phyloP scores from a whole-genome alignment of 2,113 vertebrate genomes.

The Callipepla californica region DNA sequence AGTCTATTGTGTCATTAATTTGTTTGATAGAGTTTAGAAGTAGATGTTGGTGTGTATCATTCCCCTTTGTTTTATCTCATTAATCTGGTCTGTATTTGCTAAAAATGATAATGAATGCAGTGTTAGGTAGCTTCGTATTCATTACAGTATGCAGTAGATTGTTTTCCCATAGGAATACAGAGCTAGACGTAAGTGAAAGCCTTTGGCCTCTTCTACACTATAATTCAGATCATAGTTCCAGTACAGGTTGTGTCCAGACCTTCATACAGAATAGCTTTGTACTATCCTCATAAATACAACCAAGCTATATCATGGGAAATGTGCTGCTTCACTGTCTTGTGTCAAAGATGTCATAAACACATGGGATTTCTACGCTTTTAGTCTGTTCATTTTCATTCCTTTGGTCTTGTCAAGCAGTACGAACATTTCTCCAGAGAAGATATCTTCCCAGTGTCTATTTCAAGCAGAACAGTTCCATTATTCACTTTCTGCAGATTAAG shows the following conservation, averaged over 20 bases:
- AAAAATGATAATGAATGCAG: no score
- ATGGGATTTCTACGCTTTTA: neutral
- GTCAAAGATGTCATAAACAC: neutral
- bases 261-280: neutral
- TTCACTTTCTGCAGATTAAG: slow-evolving; percentile 10
- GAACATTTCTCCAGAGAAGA: slow-evolving; percentile 6
- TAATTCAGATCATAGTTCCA: neutral
- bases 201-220: neutral
- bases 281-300: neutral
- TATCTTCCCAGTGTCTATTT: neutral
- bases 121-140: neutral
- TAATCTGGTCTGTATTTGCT: neutral
- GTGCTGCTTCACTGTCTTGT: neutral
- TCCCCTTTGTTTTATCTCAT: neutral
- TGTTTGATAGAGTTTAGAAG: neutral
- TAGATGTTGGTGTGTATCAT: fast-evolving
- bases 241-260: neutral
- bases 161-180: neutral
- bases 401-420: neutral
- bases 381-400: slow-evolving; percentile 8
- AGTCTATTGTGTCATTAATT: neutral
- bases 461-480: neutral
- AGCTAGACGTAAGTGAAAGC: neutral
- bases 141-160: fast-evolving
- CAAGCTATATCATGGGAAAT: neutral